Evolutionary conservation across 2,113 vertebrate species (phyloP).

Genomic region (Ictalurus punctatus): DNA sequence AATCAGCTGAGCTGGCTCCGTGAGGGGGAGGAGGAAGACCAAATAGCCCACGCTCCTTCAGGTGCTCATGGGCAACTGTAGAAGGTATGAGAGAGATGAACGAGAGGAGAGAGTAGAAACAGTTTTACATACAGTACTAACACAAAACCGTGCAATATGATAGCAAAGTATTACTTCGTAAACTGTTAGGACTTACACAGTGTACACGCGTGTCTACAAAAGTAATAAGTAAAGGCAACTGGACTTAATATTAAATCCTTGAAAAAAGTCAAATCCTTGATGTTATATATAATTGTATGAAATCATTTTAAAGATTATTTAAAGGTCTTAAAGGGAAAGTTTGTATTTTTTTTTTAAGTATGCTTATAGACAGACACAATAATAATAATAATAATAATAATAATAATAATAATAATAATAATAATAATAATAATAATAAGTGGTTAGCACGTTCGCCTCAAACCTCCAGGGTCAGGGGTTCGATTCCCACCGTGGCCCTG

Average conservation of each 20-base stretch:
- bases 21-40: conserved; percentile 80
- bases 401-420: not conserved
- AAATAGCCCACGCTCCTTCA: conserved; percentile 89
- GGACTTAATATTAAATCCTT: not conserved
- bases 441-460: no score
- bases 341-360: not conserved
- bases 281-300: not conserved
- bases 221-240: not conserved
- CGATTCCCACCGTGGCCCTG: no score
- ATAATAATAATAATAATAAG: not conserved
- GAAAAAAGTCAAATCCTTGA: not conserved
- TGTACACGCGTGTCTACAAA: not conserved
- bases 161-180: not conserved
- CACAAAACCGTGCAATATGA: not conserved
- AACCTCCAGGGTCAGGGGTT: no score
- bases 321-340: not conserved
- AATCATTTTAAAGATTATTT: not conserved
- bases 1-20: conserved; percentile 81
- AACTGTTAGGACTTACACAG: not conserved
- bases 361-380: not conserved
- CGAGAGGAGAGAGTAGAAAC: conserved; percentile 37
- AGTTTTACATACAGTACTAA: conserved; percentile 12
- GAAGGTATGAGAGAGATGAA: conserved; percentile 4
- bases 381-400: not conserved
- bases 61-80: conserved; percentile 88